These are phyloP conservation scores for Aphis craccivora DNA, from an alignment of 1,140 invertebrate species.

Conservation along the genomic window DNA sequence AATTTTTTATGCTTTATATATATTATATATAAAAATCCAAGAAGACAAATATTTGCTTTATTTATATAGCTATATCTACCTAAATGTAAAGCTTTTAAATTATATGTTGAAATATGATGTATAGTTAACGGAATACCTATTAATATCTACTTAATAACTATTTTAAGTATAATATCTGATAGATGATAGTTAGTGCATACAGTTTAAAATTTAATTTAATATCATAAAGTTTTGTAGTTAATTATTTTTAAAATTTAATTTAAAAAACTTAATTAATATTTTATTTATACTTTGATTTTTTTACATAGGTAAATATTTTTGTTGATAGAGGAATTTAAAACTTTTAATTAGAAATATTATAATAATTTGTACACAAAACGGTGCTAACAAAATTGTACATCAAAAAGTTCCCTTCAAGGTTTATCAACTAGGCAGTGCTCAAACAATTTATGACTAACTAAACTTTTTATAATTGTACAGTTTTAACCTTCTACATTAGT, in stretches of 20 bases:
- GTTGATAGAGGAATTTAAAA: neutral
- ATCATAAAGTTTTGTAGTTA: neutral
- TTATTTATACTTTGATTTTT: neutral
- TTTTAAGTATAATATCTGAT: neutral
- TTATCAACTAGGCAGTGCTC: neutral
- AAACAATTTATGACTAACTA: neutral
- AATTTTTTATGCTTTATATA: too few relatives aligned
- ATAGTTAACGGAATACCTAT: too few relatives aligned
- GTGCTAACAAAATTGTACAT: neutral
- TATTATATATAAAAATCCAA: too few relatives aligned
- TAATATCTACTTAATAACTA: neutral
- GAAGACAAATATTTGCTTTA: too few relatives aligned
- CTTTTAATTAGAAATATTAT: neutral
- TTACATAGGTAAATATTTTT: neutral
- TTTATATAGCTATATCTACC: too few relatives aligned
- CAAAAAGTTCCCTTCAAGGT: neutral
- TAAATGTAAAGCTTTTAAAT: too few relatives aligned
- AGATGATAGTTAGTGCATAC: neutral
- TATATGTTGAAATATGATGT: too few relatives aligned
- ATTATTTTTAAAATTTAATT: neutral
- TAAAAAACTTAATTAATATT: neutral
- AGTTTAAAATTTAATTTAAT: neutral
- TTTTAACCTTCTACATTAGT: neutral
- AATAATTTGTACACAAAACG: neutral
- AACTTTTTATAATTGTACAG: constrained; percentile 14